Conservation (phyloP, 2,113 vertebrate species). For the Brachypteracias leptosomus region DNA sequence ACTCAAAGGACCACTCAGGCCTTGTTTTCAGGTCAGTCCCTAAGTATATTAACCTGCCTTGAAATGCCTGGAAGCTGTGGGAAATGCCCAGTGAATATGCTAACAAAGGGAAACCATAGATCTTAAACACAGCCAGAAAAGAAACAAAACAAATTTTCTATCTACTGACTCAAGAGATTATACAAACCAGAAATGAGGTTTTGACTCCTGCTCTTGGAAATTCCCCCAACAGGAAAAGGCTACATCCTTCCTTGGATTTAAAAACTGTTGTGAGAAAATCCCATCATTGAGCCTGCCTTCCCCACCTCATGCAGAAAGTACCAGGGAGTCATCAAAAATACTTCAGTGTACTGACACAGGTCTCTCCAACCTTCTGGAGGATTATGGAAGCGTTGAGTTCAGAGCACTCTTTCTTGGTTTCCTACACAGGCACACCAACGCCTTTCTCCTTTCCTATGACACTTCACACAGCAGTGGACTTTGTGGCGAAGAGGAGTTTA, state of each 20-base stretch:
- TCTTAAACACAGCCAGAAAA: not conserved
- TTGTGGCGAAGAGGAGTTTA: not conserved
- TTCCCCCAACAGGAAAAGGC: slow-evolving; percentile 12
- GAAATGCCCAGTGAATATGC: not conserved
- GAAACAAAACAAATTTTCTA: not conserved
- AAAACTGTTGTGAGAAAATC: slow-evolving; percentile 33
- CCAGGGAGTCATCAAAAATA: not conserved
- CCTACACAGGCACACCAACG: not conserved
- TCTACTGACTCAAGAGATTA: not conserved
- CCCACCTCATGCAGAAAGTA: not conserved
- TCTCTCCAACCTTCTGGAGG: not conserved
- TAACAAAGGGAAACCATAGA: not conserved
- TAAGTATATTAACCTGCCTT: not conserved
- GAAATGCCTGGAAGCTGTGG: not conserved
- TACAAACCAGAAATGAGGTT: not conserved
- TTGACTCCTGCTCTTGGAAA: not conserved
- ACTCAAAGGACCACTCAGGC: not conserved
- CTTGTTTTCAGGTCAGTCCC: not conserved
- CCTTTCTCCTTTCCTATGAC: not conserved
- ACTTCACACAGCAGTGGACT: not conserved
- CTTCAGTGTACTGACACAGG: not conserved
- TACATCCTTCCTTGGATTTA: slow-evolving; percentile 49
- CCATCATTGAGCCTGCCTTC: not conserved
- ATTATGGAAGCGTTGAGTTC: not conserved
- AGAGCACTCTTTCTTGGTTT: not conserved